Evolutionary conservation across 35 echinoderm and acorn worm genomes (phyloP).

Genomic region (Ophioderma brevispina): DNA sequence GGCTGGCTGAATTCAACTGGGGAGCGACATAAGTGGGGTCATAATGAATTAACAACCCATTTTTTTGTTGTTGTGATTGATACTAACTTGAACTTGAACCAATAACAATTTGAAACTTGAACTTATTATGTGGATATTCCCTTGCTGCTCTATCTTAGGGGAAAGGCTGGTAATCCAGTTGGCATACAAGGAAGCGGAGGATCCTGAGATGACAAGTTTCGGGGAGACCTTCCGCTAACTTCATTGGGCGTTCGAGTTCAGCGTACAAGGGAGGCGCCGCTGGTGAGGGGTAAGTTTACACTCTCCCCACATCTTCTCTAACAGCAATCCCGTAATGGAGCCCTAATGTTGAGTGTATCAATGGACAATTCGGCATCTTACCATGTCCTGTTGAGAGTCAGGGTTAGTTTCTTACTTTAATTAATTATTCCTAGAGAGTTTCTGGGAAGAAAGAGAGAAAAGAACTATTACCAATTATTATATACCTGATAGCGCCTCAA

Average conservation of each 20-base stretch:
- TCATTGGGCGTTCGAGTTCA: conserved; percentile 53
- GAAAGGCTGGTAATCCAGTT: conserved; percentile 55
- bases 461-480: no score
- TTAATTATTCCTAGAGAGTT: no score
- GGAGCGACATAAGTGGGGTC: no score
- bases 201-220: conserved; percentile 78
- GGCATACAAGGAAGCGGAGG: conserved; percentile 51
- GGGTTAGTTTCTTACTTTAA: conserved; percentile 13
- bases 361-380: conserved; percentile 22
- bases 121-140: no score
- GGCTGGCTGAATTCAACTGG: no score
- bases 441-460: no score
- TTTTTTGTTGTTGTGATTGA: no score
- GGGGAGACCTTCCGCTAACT: conserved; percentile 90
- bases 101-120: no score
- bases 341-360: conserved; percentile 78
- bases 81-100: no score
- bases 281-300: conserved; percentile 71
- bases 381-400: conserved; percentile 74
- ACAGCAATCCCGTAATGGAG: conserved; percentile 65
- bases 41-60: no score
- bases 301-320: conserved; percentile 75
- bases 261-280: conserved; percentile 79
- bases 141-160: conserved; percentile 22
- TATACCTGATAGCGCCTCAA: no score